A percentile compares a stretch with the other conserved stretches of the same genome.
Evolutionary conservation across 2,113 vertebrate genomes (phyloP).

Genomic region (Parus major): DNA sequence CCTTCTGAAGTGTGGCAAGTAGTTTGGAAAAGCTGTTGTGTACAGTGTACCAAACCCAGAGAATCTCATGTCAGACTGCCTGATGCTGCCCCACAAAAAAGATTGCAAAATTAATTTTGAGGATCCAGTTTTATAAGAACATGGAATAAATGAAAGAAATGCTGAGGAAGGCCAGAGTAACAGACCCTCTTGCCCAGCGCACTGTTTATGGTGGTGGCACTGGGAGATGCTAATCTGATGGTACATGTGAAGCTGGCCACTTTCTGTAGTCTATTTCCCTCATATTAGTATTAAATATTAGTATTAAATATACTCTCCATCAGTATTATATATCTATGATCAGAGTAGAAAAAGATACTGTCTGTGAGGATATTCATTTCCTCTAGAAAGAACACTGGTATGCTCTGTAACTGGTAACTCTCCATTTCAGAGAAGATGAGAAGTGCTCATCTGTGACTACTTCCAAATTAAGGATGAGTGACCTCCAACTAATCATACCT

Average conservation of each 20-base stretch:
- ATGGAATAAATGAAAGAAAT: neutral
- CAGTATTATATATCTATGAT: neutral
- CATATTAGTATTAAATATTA: no score
- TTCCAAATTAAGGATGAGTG: neutral
- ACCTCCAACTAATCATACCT: neutral
- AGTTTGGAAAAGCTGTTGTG: neutral
- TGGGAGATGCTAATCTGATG: neutral
- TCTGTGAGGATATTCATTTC: neutral
- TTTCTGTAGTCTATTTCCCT: neutral
- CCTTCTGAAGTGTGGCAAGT: neutral
- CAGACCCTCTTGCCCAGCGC: rapidly evolving
- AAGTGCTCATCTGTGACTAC: neutral
- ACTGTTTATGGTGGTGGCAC: neutral
- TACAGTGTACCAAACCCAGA: rapidly evolving
- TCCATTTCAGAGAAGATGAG: neutral
- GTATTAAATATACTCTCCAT: neutral
- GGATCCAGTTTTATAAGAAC: neutral
- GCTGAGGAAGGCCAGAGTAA: neutral
- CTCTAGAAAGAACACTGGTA: neutral
- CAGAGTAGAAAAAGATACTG: neutral
- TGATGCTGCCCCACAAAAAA: neutral
- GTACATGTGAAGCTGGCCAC: neutral
- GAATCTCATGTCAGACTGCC: neutral
- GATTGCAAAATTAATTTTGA: neutral
- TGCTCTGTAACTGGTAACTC: neutral